Percentiles rank a stretch among this genome's conserved stretches.
Conservation (phyloP, 2,113 vertebrate species). For the Tachuris rubrigastra region DNA sequence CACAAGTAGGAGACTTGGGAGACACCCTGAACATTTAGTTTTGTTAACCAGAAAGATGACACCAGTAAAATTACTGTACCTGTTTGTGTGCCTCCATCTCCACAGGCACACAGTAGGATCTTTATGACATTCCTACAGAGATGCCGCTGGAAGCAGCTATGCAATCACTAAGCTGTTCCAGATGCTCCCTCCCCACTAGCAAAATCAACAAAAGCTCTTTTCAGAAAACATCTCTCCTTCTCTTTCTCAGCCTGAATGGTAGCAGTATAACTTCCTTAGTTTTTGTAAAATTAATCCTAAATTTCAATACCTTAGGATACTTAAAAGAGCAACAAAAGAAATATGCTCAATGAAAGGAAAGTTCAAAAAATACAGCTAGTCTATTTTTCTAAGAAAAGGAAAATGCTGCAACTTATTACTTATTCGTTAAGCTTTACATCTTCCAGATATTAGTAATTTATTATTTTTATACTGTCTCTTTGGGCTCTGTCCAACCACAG, state of each 20-base stretch:
- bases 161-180: neutral
- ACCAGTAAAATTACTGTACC: neutral
- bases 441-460: neutral
- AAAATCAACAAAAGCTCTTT: neutral
- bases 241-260: neutral
- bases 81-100: neutral
- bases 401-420: neutral
- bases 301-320: neutral
- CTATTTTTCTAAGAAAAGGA: neutral
- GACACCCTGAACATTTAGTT: neutral
- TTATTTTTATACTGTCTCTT: neutral
- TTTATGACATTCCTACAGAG: neutral
- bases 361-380: neutral
- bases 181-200: neutral
- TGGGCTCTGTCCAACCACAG: neutral
- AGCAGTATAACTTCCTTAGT: neutral
- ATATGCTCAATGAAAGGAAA: neutral
- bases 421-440: conserved; percentile 23
- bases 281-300: neutral
- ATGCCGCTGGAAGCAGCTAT: neutral
- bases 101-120: neutral
- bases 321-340: neutral
- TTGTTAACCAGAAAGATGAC: neutral
- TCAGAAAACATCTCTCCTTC: neutral
- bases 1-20: neutral